Evolutionary conservation across 2,888 invertebrate species (phyloP).

Genomic region (Caenorhabditis zanzibari): DNA sequence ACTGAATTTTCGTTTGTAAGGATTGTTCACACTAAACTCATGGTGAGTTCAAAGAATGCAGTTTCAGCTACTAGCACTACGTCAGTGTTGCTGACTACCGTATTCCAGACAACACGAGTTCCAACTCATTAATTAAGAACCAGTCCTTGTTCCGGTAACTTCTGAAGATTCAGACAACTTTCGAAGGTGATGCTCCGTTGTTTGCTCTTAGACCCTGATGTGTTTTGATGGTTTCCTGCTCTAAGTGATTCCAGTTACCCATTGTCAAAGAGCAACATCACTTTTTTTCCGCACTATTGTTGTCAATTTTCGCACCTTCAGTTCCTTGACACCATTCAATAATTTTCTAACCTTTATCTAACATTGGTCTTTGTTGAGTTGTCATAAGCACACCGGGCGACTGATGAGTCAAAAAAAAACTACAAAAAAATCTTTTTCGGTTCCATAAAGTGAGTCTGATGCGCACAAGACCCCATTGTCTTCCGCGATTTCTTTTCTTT

Average conservation of each 20-base stretch:
- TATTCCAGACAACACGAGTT: not conserved
- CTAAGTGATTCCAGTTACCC: conserved; percentile 9
- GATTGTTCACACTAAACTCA: no score
- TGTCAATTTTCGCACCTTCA: conserved; percentile 12
- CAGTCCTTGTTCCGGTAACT: not conserved
- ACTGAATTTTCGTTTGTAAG: no score
- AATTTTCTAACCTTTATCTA: conserved; percentile 18
- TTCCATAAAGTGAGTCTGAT: conserved; percentile 24
- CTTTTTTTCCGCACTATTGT: conserved; percentile 21
- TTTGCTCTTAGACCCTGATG: conserved; percentile 8
- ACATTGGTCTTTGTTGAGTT: conserved; percentile 48
- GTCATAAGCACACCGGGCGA: conserved; percentile 11
- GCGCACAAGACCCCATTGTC: conserved; percentile 41
- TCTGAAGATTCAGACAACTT: conserved; percentile 3
- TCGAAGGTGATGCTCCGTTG: not conserved
- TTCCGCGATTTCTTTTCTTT: conserved; percentile 36
- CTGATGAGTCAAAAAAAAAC: conserved; percentile 18
- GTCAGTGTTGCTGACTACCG: not conserved
- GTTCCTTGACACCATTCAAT: not conserved
- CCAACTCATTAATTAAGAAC: not conserved
- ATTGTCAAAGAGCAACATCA: conserved; percentile 23
- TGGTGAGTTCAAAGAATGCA: no score
- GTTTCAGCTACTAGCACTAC: no score
- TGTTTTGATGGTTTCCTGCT: conserved; percentile 28
- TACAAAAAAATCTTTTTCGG: conserved; percentile 26